phyloP scores from a whole-genome alignment of 2,113 vertebrate genomes.

The Hippocampus mohnikei region DNA sequence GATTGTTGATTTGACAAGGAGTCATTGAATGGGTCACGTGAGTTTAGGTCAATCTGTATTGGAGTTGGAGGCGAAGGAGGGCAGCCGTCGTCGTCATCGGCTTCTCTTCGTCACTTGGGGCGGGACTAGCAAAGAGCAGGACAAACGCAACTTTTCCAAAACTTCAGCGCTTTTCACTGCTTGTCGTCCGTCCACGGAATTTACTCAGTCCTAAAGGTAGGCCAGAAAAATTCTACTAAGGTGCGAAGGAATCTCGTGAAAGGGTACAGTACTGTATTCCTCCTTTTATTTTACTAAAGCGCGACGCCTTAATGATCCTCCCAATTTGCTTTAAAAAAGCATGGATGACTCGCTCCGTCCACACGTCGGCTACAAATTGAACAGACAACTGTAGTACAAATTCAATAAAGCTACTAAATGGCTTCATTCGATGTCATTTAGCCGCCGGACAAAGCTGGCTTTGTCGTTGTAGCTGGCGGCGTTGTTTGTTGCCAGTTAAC shows the following conservation, averaged over 20 bases:
- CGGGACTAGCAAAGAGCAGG: slow-evolving; percentile 6
- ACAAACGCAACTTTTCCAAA: background rate
- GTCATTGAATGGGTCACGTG: slow-evolving; percentile 14
- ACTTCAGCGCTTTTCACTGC: slow-evolving; percentile 1
- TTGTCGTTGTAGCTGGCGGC: slow-evolving; percentile 12
- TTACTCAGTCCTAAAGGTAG: slow-evolving; percentile 32
- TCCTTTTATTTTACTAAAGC: too few species aligned
- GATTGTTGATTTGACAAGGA: slow-evolving; percentile 6
- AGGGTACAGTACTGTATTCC: background rate
- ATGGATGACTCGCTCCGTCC: background rate
- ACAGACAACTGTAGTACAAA: slow-evolving; percentile 1
- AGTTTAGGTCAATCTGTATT: background rate
- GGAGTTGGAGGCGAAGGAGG: background rate
- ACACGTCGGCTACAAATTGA: slow-evolving; percentile 13
- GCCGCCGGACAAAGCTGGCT: slow-evolving; percentile 34
- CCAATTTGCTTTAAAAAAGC: background rate
- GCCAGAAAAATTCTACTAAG: background rate
- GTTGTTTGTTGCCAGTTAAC: slow-evolving; percentile 23
- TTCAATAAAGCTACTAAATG: slow-evolving; percentile 2
- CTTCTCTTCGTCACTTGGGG: background rate
- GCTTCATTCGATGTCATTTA: slow-evolving; percentile 16
- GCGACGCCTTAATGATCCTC: background rate
- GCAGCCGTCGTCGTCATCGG: background rate
- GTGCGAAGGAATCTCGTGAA: background rate
- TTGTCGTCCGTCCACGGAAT: background rate